phyloP scores from a whole-genome alignment of 2,113 vertebrate species.

The Centropristis striata region DNA sequence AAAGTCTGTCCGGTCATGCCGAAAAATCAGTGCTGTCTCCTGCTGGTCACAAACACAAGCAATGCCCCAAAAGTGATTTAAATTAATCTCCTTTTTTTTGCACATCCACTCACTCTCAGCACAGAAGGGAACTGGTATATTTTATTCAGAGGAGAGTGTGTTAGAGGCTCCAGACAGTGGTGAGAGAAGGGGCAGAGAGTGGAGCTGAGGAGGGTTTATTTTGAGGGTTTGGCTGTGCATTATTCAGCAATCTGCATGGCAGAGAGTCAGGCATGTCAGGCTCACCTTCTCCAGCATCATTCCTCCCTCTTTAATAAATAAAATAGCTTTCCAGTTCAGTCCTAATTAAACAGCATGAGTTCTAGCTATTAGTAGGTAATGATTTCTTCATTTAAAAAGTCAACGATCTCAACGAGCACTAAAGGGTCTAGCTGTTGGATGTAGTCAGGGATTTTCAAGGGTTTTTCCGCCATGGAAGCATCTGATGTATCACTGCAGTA shows the following conservation, averaged over 20 bases:
- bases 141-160: constrained; percentile 69
- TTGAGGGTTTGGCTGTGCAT: constrained; percentile 72
- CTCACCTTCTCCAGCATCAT: constrained; percentile 49
- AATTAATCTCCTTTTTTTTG: constrained; percentile 59
- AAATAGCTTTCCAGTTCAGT: constrained; percentile 48
- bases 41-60: constrained; percentile 45
- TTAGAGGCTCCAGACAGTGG: constrained; percentile 49
- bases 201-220: constrained; percentile 51
- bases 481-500: constrained; percentile 17
- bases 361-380: constrained; percentile 63
- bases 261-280: constrained; percentile 59
- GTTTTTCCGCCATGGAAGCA: background rate
- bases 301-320: constrained; percentile 52
- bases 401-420: constrained; percentile 16
- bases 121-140: constrained; percentile 51
- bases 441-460: background rate
- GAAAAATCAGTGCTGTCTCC: constrained; percentile 23
- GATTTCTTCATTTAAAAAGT: constrained; percentile 55
- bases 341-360: constrained; percentile 66
- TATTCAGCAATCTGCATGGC: constrained; percentile 73
- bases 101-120: constrained; percentile 36
- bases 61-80: constrained; percentile 45
- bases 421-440: constrained; percentile 13
- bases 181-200: constrained; percentile 26
- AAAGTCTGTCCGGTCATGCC: background rate